These are phyloP conservation scores for Redunca redunca DNA, from an alignment of 2,113 vertebrate genomes.

Conservation along the genomic window DNA sequence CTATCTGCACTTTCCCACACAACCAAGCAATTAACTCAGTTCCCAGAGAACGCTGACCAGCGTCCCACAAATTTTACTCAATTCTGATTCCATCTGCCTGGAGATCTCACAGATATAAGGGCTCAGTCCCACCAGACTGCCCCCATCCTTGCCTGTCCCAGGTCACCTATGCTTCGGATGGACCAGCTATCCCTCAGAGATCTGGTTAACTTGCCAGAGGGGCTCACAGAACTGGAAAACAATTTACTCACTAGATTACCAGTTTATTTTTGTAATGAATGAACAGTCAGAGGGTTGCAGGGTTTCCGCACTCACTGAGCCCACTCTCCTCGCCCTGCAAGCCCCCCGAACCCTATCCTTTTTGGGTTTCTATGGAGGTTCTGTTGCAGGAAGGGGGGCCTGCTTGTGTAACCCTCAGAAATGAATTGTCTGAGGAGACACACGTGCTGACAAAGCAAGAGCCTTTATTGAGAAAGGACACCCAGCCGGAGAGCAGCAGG, in stretches of 20 bases:
- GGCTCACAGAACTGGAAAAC: background rate
- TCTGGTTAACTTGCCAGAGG: background rate
- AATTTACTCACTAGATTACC: background rate
- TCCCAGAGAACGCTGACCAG: background rate
- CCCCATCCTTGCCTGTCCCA: background rate
- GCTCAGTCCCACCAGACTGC: background rate
- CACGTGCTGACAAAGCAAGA: background rate
- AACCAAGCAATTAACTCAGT: background rate
- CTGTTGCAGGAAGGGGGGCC: background rate
- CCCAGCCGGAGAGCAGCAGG: background rate
- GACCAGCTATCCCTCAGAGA: background rate
- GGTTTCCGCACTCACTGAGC: too few relatives aligned
- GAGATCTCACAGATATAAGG: background rate
- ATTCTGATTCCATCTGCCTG: background rate
- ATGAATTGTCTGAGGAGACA: background rate
- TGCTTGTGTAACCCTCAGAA: background rate
- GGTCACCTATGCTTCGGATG: background rate
- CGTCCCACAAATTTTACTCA: background rate
- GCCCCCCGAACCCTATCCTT: too few relatives aligned
- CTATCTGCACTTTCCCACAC: too few relatives aligned
- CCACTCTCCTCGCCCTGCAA: too few relatives aligned
- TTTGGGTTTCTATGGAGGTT: too few relatives aligned
- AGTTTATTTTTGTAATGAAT: background rate
- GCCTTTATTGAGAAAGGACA: background rate
- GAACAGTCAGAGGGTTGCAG: background rate